Conservation (phyloP, 2,113 vertebrate genomes). For the Channa argus region DNA sequence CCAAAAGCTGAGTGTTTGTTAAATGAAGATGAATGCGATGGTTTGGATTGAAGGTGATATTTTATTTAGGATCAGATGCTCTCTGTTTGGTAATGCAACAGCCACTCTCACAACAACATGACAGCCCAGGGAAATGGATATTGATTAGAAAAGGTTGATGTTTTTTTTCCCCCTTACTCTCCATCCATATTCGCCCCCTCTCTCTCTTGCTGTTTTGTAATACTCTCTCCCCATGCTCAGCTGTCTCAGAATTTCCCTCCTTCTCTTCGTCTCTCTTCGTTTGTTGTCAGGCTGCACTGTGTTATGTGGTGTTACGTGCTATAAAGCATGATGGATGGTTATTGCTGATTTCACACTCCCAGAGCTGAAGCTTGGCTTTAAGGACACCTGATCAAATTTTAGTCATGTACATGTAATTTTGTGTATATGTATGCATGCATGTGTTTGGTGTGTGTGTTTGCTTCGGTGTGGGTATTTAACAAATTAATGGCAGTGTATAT, state of each 20-base stretch:
- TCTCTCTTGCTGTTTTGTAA: constrained; percentile 39
- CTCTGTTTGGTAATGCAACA: constrained; percentile 81
- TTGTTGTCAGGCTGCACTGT: constrained; percentile 46
- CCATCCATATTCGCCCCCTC: constrained; percentile 29
- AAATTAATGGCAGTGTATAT: not conserved
- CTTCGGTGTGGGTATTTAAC: too few relatives aligned
- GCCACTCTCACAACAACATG: constrained; percentile 81
- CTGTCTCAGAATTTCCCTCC: constrained; percentile 19
- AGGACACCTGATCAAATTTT: constrained; percentile 74
- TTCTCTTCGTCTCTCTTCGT: constrained; percentile 30
- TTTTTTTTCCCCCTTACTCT: constrained; percentile 17
- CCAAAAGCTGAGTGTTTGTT: constrained; percentile 71
- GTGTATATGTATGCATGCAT: not conserved
- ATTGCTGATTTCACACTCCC: constrained; percentile 67
- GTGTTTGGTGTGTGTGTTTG: not conserved
- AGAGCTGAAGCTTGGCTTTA: constrained; percentile 53
- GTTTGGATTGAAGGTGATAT: constrained; percentile 84
- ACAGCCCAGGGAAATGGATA: constrained; percentile 84
- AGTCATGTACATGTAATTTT: constrained; percentile 18
- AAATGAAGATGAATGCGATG: constrained; percentile 84
- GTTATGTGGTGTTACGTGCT: constrained; percentile 73
- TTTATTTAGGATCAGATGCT: constrained; percentile 80
- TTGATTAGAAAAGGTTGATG: constrained; percentile 83
- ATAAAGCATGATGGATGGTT: constrained; percentile 76
- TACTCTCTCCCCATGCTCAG: constrained; percentile 23